Evolutionary conservation across 92 coral and sea anemone species (phyloP).

Genomic region (Parazoanthus swiftii): DNA sequence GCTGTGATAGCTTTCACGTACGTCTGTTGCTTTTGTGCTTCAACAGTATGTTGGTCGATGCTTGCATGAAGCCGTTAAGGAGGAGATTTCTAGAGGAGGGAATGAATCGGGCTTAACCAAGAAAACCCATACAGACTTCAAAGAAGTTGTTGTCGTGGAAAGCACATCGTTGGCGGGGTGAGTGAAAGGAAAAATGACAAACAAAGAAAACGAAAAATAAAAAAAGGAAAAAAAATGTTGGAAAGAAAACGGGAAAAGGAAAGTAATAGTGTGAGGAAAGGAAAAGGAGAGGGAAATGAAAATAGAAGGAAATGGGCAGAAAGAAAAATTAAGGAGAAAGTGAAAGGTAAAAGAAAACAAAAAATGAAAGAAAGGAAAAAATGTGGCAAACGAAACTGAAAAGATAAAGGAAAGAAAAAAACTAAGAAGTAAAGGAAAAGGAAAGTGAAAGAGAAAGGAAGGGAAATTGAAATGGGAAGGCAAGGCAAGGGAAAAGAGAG

Average conservation of each 20-base stretch:
- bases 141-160: constrained; percentile 6
- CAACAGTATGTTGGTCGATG: constrained; percentile 67
- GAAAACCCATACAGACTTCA: constrained; percentile 20
- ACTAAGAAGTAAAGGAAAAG: neutral
- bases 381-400: neutral
- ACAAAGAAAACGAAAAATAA: neutral
- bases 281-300: neutral
- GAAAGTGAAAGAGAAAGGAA: too few relatives aligned
- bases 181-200: neutral
- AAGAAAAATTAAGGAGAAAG: neutral
- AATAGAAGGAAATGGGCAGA: neutral
- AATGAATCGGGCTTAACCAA: constrained; percentile 38
- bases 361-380: neutral
- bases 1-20: too few relatives aligned
- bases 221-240: neutral
- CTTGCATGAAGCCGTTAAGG: constrained; percentile 56
- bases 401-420: neutral
- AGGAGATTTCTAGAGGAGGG: constrained; percentile 27
- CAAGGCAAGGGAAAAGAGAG: neutral
- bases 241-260: neutral
- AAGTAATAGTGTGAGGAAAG: neutral
- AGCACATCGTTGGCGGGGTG: constrained; percentile 19
- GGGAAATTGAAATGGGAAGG: too few relatives aligned
- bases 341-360: neutral
- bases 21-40: too few relatives aligned